These are phyloP conservation scores for Etheostoma cragini DNA, from an alignment of 2,113 vertebrate species.

Conservation along the genomic window DNA sequence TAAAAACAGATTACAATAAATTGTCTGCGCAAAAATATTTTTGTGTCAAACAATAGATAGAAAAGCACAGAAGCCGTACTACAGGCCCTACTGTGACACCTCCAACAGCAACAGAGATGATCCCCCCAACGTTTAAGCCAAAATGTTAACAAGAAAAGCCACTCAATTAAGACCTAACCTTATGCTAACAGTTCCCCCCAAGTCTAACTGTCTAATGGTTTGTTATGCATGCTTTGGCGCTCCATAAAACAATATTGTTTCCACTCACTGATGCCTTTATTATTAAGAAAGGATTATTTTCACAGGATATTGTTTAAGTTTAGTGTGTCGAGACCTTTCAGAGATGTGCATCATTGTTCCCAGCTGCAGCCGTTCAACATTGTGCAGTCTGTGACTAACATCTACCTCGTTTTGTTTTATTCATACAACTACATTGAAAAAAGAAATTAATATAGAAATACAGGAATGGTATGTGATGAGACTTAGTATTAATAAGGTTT, in stretches of 20 bases:
- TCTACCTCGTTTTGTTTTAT: background rate
- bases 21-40: background rate
- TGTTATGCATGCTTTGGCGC: background rate
- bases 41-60: background rate
- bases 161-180: constrained; percentile 1
- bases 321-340: background rate
- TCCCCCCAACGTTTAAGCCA: background rate
- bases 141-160: background rate
- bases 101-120: background rate
- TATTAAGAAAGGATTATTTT: background rate
- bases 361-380: background rate
- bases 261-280: background rate
- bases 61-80: background rate
- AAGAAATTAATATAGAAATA: background rate
- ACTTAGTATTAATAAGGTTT: background rate
- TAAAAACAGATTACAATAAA: background rate
- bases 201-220: background rate
- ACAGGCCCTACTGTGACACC: background rate
- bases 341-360: background rate
- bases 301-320: background rate
- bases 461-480: background rate
- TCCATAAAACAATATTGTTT: background rate
- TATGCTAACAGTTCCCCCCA: background rate
- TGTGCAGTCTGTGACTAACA: background rate
- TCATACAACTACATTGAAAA: background rate